These are phyloP conservation scores for Mechanitis mazaeus DNA, from an alignment of 2,888 invertebrate species.

Conservation along the genomic window DNA sequence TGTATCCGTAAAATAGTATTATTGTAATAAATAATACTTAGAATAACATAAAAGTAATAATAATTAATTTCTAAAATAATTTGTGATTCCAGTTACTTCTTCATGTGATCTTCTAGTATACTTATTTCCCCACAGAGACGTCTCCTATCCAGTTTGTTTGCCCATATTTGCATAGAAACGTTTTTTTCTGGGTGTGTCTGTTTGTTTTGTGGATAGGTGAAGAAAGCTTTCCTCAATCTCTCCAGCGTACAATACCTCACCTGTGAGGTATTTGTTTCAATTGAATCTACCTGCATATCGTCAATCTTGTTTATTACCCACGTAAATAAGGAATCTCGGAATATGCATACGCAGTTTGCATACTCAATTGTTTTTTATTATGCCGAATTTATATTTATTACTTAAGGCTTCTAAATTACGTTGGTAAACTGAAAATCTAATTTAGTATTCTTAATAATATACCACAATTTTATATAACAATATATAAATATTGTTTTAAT, in stretches of 20 bases:
- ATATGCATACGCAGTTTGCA: constrained; percentile 12
- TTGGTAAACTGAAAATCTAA: too few species aligned
- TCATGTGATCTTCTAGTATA: constrained; percentile 22
- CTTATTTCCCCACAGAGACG: constrained; percentile 42
- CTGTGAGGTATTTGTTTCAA: constrained; percentile 63
- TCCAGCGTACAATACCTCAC: constrained; percentile 49
- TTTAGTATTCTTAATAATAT: neutral
- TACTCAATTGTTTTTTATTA: constrained; percentile 7
- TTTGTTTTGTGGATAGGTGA: constrained; percentile 72
- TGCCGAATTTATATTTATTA: neutral
- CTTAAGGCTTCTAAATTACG: too few species aligned
- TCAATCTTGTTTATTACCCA: constrained; percentile 11
- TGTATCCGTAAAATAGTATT: too few species aligned
- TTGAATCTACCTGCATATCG: constrained; percentile 33
- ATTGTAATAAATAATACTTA: too few species aligned
- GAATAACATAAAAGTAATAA: too few species aligned
- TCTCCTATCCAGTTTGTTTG: constrained; percentile 71
- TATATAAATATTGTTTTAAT: too few species aligned
- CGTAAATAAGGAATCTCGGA: constrained; percentile 13
- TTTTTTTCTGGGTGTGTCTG: constrained; percentile 73
- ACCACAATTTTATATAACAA: too few species aligned
- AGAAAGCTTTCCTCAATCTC: constrained; percentile 57
- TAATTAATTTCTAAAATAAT: too few species aligned
- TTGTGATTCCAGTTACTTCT: too few species aligned
- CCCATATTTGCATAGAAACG: constrained; percentile 76